phyloP scores from a whole-genome alignment of 2,113 vertebrate genomes.

The Prionailurus viverrinus region DNA sequence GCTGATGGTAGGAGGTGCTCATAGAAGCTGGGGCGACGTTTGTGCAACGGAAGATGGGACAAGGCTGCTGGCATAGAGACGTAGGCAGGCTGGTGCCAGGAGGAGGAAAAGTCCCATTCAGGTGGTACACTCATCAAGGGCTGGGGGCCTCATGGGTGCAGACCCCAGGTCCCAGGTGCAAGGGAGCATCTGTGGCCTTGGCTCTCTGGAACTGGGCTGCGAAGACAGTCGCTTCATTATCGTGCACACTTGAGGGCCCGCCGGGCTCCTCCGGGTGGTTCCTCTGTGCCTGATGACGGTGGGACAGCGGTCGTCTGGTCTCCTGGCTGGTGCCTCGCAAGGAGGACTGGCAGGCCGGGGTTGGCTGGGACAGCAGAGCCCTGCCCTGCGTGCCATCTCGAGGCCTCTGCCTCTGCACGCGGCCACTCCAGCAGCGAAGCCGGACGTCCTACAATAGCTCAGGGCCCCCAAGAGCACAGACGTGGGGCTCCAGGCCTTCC shows the following conservation, averaged over 20 bases:
- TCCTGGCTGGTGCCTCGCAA: neutral
- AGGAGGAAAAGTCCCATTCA: neutral
- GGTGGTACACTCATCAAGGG: neutral
- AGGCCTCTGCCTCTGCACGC: rapidly evolving
- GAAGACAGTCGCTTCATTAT: too few species aligned
- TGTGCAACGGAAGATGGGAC: neutral
- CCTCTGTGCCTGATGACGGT: too few species aligned
- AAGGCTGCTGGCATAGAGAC: neutral
- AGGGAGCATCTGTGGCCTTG: neutral
- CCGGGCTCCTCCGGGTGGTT: neutral
- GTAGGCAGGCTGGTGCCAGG: neutral
- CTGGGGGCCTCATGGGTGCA: neutral
- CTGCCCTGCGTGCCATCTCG: neutral
- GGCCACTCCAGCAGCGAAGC: neutral
- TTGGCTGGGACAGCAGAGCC: neutral
- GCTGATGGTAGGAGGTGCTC: neutral
- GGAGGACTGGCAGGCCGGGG: neutral
- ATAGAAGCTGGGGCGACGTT: rapidly evolving
- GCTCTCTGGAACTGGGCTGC: neutral
- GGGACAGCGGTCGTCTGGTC: neutral
- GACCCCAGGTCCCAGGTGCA: neutral
- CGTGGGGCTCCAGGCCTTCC: neutral
- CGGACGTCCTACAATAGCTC: neutral
- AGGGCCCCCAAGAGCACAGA: neutral
- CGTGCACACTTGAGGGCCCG: too few species aligned